These are phyloP conservation scores for Mobula birostris DNA, from an alignment of 2,113 vertebrate genomes.

Conservation along the genomic window DNA sequence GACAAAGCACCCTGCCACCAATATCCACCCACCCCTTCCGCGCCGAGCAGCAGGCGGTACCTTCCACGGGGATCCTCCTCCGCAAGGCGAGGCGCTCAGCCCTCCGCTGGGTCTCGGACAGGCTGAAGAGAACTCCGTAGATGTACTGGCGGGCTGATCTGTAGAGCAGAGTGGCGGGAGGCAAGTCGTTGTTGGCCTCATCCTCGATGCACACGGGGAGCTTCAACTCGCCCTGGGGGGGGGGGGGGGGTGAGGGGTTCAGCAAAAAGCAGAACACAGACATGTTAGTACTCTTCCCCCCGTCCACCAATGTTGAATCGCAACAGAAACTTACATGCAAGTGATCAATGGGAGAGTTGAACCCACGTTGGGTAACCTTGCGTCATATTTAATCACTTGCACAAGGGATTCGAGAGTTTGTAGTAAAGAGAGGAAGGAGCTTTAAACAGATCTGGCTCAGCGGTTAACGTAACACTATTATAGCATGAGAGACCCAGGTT, in stretches of 20 bases:
- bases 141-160: constrained; percentile 75
- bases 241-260: background rate
- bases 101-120: constrained; percentile 78
- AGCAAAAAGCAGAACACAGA: background rate
- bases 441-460: no score
- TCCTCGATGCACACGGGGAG: constrained; percentile 87
- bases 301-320: background rate
- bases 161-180: constrained; percentile 76
- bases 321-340: no score
- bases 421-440: no score
- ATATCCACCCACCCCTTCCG: no score
- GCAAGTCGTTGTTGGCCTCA: constrained; percentile 78
- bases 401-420: no score
- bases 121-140: constrained; percentile 82
- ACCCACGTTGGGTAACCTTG: background rate
- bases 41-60: constrained; percentile 42
- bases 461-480: no score
- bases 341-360: background rate
- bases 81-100: constrained; percentile 73
- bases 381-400: no score
- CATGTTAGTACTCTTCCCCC: background rate
- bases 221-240: constrained; percentile 78
- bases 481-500: no score
- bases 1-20: no score
- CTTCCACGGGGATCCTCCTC: constrained; percentile 67